Percentiles rank a stretch among this genome's conserved stretches.
phyloP scores from a whole-genome alignment of 2,888 invertebrate species.

The Nemotelus nigrinus region DNA sequence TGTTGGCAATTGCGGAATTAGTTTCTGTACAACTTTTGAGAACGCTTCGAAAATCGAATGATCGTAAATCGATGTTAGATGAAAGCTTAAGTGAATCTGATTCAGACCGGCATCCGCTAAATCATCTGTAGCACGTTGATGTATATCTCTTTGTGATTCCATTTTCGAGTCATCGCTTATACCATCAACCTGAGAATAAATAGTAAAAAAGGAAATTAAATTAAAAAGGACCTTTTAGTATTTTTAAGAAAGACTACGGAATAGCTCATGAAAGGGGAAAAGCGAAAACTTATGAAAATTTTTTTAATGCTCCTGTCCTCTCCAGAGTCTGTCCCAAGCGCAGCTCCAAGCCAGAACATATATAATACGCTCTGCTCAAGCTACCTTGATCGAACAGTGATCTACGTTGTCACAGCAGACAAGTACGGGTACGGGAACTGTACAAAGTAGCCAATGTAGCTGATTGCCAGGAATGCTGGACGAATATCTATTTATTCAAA shows the following conservation, averaged over 20 bases:
- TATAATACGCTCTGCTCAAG: too few species aligned
- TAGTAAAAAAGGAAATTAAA: slow-evolving; percentile 40
- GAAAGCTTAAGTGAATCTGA: slow-evolving; percentile 91
- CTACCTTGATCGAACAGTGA: too few species aligned
- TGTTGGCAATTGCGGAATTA: slow-evolving; percentile 96
- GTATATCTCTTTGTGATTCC: slow-evolving; percentile 98
- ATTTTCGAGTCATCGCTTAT: slow-evolving; percentile 99
- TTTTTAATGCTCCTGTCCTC: too few species aligned
- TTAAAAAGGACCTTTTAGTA: neutral
- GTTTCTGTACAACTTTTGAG: slow-evolving; percentile 98
- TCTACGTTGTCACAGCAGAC: too few species aligned
- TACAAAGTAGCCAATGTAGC: too few species aligned
- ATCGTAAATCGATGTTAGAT: slow-evolving; percentile 98
- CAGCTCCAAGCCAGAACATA: too few species aligned
- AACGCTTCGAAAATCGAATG: slow-evolving; percentile 99
- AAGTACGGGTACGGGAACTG: too few species aligned
- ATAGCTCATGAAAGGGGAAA: neutral
- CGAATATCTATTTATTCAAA: too few species aligned
- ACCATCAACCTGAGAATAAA: slow-evolving; percentile 82
- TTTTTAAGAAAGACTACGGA: slow-evolving; percentile 37
- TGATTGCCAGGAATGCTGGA: too few species aligned
- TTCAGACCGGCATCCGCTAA: slow-evolving; percentile 87
- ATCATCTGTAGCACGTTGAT: slow-evolving; percentile 95
- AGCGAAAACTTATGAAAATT: neutral
- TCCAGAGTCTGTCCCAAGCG: too few species aligned